A percentile compares a stretch with the other conserved stretches of the same genome.
Evolutionary conservation across 2,113 vertebrate genomes (phyloP).

Genomic region (Macquaria australasica): DNA sequence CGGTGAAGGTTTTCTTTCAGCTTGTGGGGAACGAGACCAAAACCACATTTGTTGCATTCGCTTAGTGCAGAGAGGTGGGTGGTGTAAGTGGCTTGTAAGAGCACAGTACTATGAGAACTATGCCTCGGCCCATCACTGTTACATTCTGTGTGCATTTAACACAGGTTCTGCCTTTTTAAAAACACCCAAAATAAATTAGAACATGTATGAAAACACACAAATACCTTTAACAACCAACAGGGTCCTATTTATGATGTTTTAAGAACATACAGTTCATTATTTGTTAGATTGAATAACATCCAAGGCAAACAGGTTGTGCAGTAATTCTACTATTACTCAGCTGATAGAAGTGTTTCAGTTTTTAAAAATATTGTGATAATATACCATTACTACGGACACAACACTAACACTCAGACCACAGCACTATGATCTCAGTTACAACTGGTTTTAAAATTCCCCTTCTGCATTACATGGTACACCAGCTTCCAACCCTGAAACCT

Average conservation of each 20-base stretch:
- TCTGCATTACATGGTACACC: not conserved
- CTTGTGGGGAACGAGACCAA: not conserved
- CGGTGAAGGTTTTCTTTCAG: not conserved
- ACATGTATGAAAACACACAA: not conserved
- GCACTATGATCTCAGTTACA: not conserved
- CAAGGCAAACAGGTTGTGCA: not conserved
- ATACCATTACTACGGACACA: too few species aligned
- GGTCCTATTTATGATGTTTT: not conserved
- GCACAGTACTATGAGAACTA: too few species aligned
- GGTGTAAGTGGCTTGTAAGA: too few species aligned
- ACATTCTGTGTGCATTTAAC: too few species aligned
- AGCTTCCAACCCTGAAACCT: conserved; percentile 11
- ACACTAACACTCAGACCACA: not conserved
- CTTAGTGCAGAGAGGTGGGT: too few species aligned
- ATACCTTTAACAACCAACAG: too few species aligned
- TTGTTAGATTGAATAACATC: not conserved
- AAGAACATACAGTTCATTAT: not conserved
- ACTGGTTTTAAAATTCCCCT: conserved; percentile 14
- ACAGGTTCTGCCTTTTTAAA: too few species aligned
- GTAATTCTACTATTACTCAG: not conserved
- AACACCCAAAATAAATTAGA: not conserved
- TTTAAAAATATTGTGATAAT: not conserved
- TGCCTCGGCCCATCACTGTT: too few species aligned
- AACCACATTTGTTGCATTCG: not conserved
- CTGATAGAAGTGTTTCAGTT: not conserved